Evolutionary conservation across 2,797 vertebrate species (phyloP).

Genomic region (Eurystomus glaucurus): DNA sequence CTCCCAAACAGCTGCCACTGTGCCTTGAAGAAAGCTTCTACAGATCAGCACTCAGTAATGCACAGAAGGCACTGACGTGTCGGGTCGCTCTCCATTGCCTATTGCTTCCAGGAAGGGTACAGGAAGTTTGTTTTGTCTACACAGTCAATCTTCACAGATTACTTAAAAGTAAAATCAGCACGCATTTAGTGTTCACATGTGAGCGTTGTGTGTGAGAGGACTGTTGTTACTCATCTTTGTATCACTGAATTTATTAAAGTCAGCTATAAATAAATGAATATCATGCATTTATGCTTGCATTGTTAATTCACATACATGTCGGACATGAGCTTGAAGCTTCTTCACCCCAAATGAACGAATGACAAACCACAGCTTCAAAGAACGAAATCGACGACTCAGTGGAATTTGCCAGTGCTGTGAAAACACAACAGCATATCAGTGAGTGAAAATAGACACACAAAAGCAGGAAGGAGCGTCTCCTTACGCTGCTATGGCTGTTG

Average conservation of each 20-base stretch:
- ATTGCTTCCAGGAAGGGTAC: neutral
- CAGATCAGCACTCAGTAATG: neutral
- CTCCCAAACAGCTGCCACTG: neutral
- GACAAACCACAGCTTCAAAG: constrained; percentile 97
- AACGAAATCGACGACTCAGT: constrained; percentile 94
- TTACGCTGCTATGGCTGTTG: neutral
- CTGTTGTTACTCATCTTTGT: neutral
- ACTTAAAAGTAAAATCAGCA: neutral
- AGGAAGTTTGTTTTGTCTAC: neutral
- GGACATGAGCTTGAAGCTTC: constrained; percentile 93
- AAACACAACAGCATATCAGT: neutral
- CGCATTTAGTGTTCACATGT: rapidly evolving
- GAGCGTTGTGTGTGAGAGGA: neutral
- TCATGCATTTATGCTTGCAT: rapidly evolving
- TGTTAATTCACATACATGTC: constrained; percentile 86
- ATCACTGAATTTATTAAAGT: neutral
- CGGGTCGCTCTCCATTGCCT: neutral
- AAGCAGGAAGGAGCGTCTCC: neutral
- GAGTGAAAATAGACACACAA: neutral
- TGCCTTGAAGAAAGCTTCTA: neutral
- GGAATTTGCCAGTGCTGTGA: constrained; percentile 97
- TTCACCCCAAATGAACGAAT: constrained; percentile 95
- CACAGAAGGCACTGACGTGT: neutral
- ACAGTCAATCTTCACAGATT: neutral
- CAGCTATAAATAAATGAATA: neutral